Evolutionary conservation across 2,113 vertebrate species (phyloP), one percentile per base, ranked within the genome.

Genomic region (Pseudopipra pipra): DNA sequence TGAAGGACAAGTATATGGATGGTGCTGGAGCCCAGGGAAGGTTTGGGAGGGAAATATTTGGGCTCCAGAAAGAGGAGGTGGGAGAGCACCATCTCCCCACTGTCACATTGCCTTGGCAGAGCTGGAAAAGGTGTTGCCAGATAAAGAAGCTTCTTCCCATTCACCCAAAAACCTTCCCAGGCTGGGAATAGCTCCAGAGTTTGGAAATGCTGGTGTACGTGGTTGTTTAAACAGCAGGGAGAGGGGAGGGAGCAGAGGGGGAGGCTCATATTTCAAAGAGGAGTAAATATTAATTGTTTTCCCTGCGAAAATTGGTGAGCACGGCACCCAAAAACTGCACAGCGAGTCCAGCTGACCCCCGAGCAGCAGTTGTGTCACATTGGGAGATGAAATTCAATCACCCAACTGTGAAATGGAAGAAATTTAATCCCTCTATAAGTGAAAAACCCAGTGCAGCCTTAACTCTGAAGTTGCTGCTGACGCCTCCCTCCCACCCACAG

Each of bases 321-420:
- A 1, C 62, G 37, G 28, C 49, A 66, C 63, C 74, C 9, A 3
- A 78, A 77, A 80, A 28, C 27, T 11, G 30, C 46, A 15, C 43
- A 59, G 79, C 3, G 11, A 59, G 55, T 88, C 66, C 71, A 79
- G 22, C 37, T 93, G 80, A 87, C 61, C 73, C 30, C 8, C 4
- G 41, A 66, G 65, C 31, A 25, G 74, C 66, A 70, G 58, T 8
- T 68, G 47, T 56, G 37, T 65, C 75, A 35, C 56, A 35, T 2
- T 67, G 4, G 2, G 44, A 79, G 83, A 51, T 61, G 56, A 76
- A 91, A 91, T 81, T 85, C 77, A 65, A 5, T 85, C 81, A 79
- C 41, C 1, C 15, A 89, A 9, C 66, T 89, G 85, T 96, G 91
- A 93, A 97, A 94, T 89, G 63, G 62, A 94, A 89, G 94, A 78